Conservation (phyloP, 2,888 invertebrate genomes). For the Sthenelais limicola region DNA sequence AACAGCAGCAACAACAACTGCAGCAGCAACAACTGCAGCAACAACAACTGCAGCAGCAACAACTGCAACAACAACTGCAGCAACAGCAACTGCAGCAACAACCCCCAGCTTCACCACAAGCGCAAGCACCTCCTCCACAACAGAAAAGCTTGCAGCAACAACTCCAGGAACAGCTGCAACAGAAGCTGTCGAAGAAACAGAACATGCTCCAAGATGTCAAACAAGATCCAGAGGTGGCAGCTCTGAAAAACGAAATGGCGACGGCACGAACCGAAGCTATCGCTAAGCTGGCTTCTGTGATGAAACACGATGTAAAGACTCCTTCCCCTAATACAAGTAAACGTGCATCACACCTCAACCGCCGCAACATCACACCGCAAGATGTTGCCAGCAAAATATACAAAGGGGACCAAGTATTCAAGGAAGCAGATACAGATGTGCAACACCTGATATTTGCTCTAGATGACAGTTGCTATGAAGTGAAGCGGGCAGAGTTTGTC, state of each 20-base stretch:
- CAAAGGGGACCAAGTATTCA: slow-evolving; percentile 53
- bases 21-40: slow-evolving; percentile 18
- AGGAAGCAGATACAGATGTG: slow-evolving; percentile 57
- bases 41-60: not conserved
- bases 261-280: slow-evolving; percentile 17
- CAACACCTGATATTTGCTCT: slow-evolving; percentile 71
- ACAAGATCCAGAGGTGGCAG: slow-evolving; percentile 17
- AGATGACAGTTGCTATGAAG: slow-evolving; percentile 25
- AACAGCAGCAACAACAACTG: not conserved
- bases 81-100: slow-evolving; percentile 8
- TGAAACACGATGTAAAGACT: slow-evolving; percentile 7
- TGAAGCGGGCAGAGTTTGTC: slow-evolving; percentile 12
- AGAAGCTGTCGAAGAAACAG: slow-evolving; percentile 26
- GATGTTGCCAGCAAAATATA: slow-evolving; percentile 34
- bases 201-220: slow-evolving; percentile 21
- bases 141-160: slow-evolving; percentile 33
- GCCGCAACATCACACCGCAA: slow-evolving; percentile 4
- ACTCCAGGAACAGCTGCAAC: slow-evolving; percentile 27
- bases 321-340: slow-evolving; percentile 1
- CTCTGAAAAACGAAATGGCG: slow-evolving; percentile 29
- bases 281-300: slow-evolving; percentile 22
- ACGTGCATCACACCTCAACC: slow-evolving; percentile 3
- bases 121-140: not conserved
- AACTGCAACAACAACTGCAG: slow-evolving; percentile 2
- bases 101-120: not conserved